phyloP scores from a whole-genome alignment of 2,888 invertebrate species.

The Pristionchus arcanus region DNA sequence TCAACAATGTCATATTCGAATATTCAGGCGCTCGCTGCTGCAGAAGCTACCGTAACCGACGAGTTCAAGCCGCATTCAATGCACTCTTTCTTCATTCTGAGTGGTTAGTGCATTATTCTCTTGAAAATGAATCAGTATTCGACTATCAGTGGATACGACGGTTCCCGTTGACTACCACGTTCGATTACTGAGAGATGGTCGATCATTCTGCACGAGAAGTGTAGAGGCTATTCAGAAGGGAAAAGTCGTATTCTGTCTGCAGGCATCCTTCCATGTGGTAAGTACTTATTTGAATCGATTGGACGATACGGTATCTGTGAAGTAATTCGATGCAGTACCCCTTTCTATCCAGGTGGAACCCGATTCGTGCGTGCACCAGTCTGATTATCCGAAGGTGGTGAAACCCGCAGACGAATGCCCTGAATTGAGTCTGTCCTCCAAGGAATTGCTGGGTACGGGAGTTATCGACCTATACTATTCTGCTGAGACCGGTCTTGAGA shows the following conservation, averaged over 20 bases:
- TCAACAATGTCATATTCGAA: neutral
- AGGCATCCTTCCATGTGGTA: slow-evolving; percentile 74
- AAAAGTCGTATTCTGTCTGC: slow-evolving; percentile 79
- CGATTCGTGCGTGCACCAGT: slow-evolving; percentile 65
- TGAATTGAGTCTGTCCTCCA: slow-evolving; percentile 27
- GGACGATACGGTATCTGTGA: neutral
- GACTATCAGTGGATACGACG: slow-evolving; percentile 70
- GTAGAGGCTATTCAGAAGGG: slow-evolving; percentile 81
- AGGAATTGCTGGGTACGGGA: slow-evolving; percentile 37
- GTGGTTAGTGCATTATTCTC: slow-evolving; percentile 61
- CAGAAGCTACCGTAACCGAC: slow-evolving; percentile 70
- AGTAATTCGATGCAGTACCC: neutral
- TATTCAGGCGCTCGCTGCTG: slow-evolving; percentile 69
- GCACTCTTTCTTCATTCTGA: slow-evolving; percentile 75
- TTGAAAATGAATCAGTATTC: neutral
- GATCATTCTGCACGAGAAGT: slow-evolving; percentile 68
- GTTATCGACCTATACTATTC: neutral
- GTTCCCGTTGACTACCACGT: slow-evolving; percentile 80
- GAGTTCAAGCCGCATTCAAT: slow-evolving; percentile 72
- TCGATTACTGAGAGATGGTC: slow-evolving; percentile 80
- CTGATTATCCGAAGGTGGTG: slow-evolving; percentile 66
- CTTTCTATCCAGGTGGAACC: slow-evolving; percentile 59
- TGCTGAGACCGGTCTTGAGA: too few relatives aligned
- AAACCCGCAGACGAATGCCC: slow-evolving; percentile 60
- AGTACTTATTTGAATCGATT: neutral